phyloP scores from a whole-genome alignment of 2,113 vertebrate genomes.

The Paradisaea rubra region DNA sequence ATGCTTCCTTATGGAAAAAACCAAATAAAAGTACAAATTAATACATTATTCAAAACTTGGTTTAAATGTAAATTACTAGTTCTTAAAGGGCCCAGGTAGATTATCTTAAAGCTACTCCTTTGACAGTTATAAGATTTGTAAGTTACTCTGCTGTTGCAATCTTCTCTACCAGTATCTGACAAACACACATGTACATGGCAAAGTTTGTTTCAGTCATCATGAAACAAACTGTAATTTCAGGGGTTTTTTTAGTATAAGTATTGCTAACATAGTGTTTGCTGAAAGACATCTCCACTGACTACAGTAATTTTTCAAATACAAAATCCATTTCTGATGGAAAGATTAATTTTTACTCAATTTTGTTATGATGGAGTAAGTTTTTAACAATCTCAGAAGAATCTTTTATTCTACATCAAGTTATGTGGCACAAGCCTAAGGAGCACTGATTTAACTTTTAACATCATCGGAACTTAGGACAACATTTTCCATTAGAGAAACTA shows the following conservation, averaged over 20 bases:
- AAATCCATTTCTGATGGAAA: not conserved
- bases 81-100: not conserved
- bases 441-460: not conserved
- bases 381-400: not conserved
- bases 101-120: not conserved
- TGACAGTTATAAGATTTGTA: not conserved
- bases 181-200: accelerated
- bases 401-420: not conserved
- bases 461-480: not conserved
- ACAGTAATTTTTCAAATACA: not conserved
- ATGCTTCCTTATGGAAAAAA: conserved; percentile 79
- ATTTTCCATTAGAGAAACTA: not conserved
- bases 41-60: not conserved
- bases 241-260: not conserved
- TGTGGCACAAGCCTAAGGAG: not conserved
- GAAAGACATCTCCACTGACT: not conserved
- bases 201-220: not conserved
- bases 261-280: not conserved
- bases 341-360: not conserved
- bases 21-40: not conserved
- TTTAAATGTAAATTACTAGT: not conserved
- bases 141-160: not conserved
- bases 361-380: not conserved
- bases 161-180: not conserved
- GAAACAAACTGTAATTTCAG: not conserved